These are phyloP conservation scores for Menidia beryllina DNA, from an alignment of 2,113 vertebrate genomes.

Conservation along the genomic window DNA sequence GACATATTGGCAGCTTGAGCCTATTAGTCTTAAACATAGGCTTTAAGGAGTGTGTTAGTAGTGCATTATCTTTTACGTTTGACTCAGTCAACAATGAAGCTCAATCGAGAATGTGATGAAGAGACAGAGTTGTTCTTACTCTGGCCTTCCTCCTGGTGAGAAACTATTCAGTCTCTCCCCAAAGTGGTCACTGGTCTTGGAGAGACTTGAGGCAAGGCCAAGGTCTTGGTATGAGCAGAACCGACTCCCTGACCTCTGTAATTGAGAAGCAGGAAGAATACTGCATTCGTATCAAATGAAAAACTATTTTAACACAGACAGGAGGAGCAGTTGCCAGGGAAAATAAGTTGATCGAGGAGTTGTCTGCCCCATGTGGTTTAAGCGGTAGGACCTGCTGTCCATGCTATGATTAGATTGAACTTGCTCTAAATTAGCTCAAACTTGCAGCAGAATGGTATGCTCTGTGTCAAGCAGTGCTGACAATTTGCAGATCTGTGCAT, in stretches of 20 bases:
- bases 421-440: constrained; percentile 69
- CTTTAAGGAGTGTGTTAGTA: constrained; percentile 11
- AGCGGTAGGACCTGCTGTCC: constrained; percentile 69
- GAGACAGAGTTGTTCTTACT: constrained; percentile 70
- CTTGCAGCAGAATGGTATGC: constrained; percentile 44
- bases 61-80: constrained; percentile 16
- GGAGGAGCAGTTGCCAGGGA: constrained; percentile 76
- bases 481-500: constrained; percentile 41
- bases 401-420: constrained; percentile 78
- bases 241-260: constrained; percentile 75
- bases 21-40: constrained; percentile 17
- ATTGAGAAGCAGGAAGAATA: constrained; percentile 77
- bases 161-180: constrained; percentile 64
- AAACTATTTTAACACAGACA: constrained; percentile 80
- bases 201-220: constrained; percentile 49
- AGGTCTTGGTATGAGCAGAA: constrained; percentile 64
- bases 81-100: constrained; percentile 43
- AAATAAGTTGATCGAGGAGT: constrained; percentile 78
- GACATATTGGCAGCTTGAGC: constrained; percentile 41
- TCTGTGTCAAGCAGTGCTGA: constrained; percentile 40
- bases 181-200: constrained; percentile 71
- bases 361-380: constrained; percentile 73
- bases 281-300: constrained; percentile 76
- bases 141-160: constrained; percentile 62
- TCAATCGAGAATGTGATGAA: constrained; percentile 64